phyloP scores from a whole-genome alignment of 2,113 vertebrate species.

The Turdus rufiventris region DNA sequence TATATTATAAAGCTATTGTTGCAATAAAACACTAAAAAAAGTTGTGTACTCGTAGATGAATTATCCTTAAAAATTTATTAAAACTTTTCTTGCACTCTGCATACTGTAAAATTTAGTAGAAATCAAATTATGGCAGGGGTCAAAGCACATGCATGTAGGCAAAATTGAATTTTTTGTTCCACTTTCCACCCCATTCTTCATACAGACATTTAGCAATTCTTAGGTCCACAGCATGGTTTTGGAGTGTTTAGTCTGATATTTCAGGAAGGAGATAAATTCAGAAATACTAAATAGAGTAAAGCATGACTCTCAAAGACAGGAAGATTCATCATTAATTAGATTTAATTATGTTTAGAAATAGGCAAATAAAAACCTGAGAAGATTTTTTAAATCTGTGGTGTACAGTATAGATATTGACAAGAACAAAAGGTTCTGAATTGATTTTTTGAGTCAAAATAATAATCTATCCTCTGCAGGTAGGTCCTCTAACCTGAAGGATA shows the following conservation, averaged over 20 bases:
- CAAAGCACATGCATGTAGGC: background rate
- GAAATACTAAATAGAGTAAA: background rate
- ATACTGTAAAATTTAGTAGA: background rate
- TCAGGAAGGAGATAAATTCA: background rate
- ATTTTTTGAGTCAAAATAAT: slow-evolving; percentile 44
- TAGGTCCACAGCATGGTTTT: background rate
- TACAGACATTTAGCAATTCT: background rate
- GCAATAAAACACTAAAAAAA: background rate
- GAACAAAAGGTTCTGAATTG: slow-evolving; percentile 39
- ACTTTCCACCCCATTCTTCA: background rate
- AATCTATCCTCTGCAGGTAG: background rate
- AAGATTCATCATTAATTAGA: background rate
- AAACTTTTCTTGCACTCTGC: background rate
- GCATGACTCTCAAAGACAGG: background rate
- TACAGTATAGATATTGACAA: background rate
- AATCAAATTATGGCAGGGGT: background rate
- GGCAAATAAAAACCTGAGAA: background rate
- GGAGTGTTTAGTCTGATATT: background rate
- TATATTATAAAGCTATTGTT: background rate
- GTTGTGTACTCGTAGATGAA: background rate
- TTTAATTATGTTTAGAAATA: background rate
- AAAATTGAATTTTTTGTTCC: background rate
- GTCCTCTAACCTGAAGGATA: background rate
- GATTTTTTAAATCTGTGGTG: background rate
- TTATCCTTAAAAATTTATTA: background rate